Base-by-base conservation (phyloP, 1,140 invertebrate species). In the Eciton burchellii region DNA sequence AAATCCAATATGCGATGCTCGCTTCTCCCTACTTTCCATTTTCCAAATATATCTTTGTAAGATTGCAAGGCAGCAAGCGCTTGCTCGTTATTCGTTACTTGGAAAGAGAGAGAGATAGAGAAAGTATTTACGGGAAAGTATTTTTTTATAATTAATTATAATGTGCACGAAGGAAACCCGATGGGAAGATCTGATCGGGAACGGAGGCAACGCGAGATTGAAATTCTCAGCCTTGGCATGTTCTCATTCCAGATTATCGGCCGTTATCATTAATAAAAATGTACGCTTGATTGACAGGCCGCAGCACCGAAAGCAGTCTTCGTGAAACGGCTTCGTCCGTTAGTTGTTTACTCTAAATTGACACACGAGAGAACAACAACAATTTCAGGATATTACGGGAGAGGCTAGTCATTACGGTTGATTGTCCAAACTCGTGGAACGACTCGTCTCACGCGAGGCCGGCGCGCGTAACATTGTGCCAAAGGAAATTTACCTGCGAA, bases 291-390 rank as follows among this genome's bases (percentile, higher is more conserved):
- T 65, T 0, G 12, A 4, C 3, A 24, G 5, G 3, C 65, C 29
- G 19, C 59, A 45, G 19, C 59, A 45, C 0, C 14, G 2, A 59
- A 81, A 76, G 84, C 88, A 88, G 16, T 83, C 45, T 65, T 83
- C 81, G 21, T 89, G 29, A 19, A 84, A 79, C 11, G 70, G 73
- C 43, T 52, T 73, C 59, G n/a, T 84, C 66, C 2, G 82, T 83
- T 0, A 90, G 21, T 3, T 59, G 35, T 43, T 41, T 83, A 29
- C 87, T 89, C 82, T 88, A 81, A 68, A 71, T 71, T 29, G 47
- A 79, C 19, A 56, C 11, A 24, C 26, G 49, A 11, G 24, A 35
- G 35, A 35, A 35, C 35, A 68, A 57, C 72, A 70, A 84, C 43
- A 68, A 79, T 57, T 77, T 41, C 41, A 81, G 43, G n/a, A 63